Evolutionary conservation across 2,888 invertebrate genomes (phyloP).

Genomic region (Leptopilina syphax): DNA sequence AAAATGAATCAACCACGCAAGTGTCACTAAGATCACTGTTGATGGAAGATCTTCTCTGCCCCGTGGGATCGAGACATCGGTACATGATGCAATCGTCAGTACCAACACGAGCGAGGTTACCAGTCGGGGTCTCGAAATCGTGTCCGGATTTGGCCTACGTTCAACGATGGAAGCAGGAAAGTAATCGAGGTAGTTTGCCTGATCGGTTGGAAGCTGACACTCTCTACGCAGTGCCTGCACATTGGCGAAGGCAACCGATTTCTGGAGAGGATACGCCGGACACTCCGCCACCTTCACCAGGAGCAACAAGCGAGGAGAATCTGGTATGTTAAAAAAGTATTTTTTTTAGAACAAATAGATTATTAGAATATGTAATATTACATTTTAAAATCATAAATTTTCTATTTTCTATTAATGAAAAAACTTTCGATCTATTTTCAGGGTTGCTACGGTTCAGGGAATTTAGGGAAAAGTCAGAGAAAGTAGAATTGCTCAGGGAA

Average conservation of each 20-base stretch:
- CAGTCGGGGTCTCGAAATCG: constrained; percentile 81
- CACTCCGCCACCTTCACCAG: constrained; percentile 74
- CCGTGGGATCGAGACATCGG: constrained; percentile 87
- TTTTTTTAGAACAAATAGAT: too few species aligned
- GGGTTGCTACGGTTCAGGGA: too few species aligned
- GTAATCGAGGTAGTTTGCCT: constrained; percentile 68
- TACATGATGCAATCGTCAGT: constrained; percentile 88
- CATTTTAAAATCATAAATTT: too few species aligned
- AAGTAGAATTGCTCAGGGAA: too few species aligned
- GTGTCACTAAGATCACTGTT: constrained; percentile 90
- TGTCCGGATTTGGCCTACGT: constrained; percentile 84
- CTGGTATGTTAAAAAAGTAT: constrained; percentile 55
- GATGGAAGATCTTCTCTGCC: constrained; percentile 93
- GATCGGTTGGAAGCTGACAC: constrained; percentile 71
- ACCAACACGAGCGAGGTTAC: constrained; percentile 67
- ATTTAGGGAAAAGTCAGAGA: too few species aligned
- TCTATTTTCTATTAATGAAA: too few species aligned
- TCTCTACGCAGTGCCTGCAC: constrained; percentile 71
- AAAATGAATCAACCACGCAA: constrained; percentile 85
- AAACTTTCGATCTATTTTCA: too few species aligned
- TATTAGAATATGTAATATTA: too few species aligned
- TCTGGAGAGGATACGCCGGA: constrained; percentile 67
- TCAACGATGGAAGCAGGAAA: constrained; percentile 63
- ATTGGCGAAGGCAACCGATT: constrained; percentile 69
- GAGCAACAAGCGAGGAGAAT: constrained; percentile 74